Base-by-base conservation (phyloP, 2,797 vertebrate genomes). In the Lates japonicus region DNA sequence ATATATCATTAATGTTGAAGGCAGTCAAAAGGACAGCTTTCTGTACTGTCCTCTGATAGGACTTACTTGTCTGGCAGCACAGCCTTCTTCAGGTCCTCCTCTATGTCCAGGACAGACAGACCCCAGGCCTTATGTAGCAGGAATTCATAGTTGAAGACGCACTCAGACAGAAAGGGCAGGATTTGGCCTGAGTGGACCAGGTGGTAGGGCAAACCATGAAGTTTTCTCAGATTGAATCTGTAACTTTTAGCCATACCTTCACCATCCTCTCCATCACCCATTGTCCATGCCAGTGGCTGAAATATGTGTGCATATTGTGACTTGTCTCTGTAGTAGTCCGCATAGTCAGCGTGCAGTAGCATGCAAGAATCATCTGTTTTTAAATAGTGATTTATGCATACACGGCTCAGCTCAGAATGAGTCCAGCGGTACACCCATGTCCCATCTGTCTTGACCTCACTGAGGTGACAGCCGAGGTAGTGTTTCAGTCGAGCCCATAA, bases 81-180 rank as follows among this genome's bases (percentile, higher is more conserved):
- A 17, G 92, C 93, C 67, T 89, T 86, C 83, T 88, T 94, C 79
- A 96, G 81, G 77, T 96, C 94, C 78, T 95, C 95, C 85, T 95
- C 88, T 22, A 95, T 55, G 49, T 92, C 90, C 67, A 90, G 70
- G 44, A 95, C 46, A 7, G 95, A 95, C 59, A 92, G 88, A 59
- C 93, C 94, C 91, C 93, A 94, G n/a, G 85, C 77, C 77, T 95
- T 96, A 78, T 95, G 93, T 10, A 95, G 78, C 44, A 95, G 87
- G 84, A 95, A 96, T 70, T 96, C 94, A 42, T 95, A 95, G 88
- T 94, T 93, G 84, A 95, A 96, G 33, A 95, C 51, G 64, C 94
- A 96, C 58, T 95, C 92, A 14, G 84, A 86, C 57, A 95, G 87
- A 49, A 95, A 84, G 22, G 83, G 72, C 22, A 89, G 35, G 41